Evolutionary conservation across 2,113 vertebrate genomes (phyloP).

Genomic region (Abramis brama): DNA sequence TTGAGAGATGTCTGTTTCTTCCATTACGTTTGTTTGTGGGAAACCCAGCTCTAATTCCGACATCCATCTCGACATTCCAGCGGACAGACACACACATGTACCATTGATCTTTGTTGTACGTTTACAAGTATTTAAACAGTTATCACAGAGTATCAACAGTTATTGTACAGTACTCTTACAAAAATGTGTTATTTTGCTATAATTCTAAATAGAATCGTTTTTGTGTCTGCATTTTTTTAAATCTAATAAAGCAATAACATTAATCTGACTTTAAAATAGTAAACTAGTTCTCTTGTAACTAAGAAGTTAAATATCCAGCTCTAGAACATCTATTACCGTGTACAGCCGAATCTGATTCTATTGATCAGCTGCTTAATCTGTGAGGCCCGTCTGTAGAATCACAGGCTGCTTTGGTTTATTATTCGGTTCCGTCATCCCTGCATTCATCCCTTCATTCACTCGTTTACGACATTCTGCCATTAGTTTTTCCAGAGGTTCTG

Average conservation of each 20-base stretch:
- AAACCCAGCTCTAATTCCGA: slow-evolving; percentile 12
- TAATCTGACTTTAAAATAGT: not conserved
- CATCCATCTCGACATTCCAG: not conserved
- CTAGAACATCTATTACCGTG: not conserved
- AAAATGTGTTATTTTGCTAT: not conserved
- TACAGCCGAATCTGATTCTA: slow-evolving; percentile 31
- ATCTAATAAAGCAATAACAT: not conserved
- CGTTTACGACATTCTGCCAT: not conserved
- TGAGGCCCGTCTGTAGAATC: not conserved
- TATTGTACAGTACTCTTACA: not conserved
- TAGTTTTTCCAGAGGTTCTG: slow-evolving; percentile 2
- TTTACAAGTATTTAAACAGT: slow-evolving; percentile 9
- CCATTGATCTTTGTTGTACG: not conserved
- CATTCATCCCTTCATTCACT: slow-evolving; percentile 20
- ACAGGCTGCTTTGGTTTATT: not conserved
- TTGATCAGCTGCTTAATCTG: slow-evolving; percentile 10
- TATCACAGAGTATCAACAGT: not conserved
- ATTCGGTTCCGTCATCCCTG: not conserved
- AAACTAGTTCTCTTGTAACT: not conserved
- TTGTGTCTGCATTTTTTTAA: not conserved
- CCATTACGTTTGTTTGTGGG: slow-evolving; percentile 40
- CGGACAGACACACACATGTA: not conserved
- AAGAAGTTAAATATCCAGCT: not conserved
- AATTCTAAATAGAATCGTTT: not conserved
- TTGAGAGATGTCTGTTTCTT: slow-evolving; percentile 28